Evolutionary conservation across 2,113 vertebrate genomes (phyloP).

Genomic region (Crotalus helleri): DNA sequence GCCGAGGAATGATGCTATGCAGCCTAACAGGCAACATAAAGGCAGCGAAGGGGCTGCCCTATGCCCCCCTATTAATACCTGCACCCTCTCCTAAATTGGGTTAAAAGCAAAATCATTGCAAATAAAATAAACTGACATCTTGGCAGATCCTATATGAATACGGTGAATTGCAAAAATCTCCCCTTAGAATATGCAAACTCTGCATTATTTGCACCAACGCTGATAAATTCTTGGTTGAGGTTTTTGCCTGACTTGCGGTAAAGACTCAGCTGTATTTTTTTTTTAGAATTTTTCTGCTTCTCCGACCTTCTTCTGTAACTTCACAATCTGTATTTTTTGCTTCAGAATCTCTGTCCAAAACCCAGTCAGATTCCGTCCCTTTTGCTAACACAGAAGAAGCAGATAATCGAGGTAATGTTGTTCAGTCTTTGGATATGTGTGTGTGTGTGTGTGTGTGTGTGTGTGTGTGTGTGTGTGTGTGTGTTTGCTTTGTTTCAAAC

Average conservation of each 20-base stretch:
- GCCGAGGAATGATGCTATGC: neutral
- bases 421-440: neutral
- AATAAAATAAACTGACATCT: neutral
- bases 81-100: neutral
- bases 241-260: too few species aligned
- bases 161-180: neutral
- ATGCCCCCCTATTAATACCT: neutral
- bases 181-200: neutral
- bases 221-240: too few species aligned
- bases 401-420: slow-evolving; percentile 3
- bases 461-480: too few species aligned
- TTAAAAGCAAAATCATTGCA: neutral
- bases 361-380: neutral
- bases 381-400: neutral
- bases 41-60: neutral
- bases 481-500: neutral
- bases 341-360: neutral
- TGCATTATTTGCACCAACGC: neutral
- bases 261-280: too few species aligned
- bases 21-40: neutral
- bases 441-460: too few species aligned
- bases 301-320: neutral
- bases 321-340: neutral
- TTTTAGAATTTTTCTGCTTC: neutral
- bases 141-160: neutral